These are phyloP conservation scores for Erythrocercus mccallii DNA, from an alignment of 2,113 vertebrate species.

Conservation along the genomic window DNA sequence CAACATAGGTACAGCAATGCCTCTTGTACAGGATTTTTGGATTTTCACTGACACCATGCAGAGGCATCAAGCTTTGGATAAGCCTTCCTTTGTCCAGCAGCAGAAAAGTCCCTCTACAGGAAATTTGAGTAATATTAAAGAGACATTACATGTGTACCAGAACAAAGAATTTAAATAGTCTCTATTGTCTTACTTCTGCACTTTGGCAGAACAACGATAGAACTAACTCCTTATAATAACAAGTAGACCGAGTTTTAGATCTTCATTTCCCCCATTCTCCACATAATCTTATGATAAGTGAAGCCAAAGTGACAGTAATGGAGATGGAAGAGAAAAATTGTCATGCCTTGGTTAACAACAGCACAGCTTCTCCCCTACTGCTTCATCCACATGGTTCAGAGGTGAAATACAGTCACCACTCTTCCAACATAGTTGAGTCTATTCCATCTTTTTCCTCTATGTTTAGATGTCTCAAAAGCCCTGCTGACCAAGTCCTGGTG, in stretches of 20 bases:
- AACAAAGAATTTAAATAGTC: background rate
- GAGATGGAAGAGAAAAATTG: background rate
- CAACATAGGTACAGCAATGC: background rate
- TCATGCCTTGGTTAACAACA: background rate
- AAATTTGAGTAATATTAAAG: background rate
- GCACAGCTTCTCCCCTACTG: background rate
- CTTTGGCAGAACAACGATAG: background rate
- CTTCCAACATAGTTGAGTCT: background rate
- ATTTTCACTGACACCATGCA: background rate
- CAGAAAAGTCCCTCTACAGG: background rate
- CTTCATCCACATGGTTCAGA: background rate
- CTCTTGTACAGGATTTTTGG: background rate
- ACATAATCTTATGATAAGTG: background rate
- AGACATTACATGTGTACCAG: fast-evolving
- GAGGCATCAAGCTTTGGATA: background rate
- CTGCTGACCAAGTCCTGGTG: background rate
- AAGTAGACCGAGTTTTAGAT: background rate
- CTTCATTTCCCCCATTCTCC: background rate
- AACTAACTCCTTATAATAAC: background rate
- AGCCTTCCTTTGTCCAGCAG: background rate
- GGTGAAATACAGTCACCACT: background rate
- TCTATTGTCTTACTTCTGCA: background rate
- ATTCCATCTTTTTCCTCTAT: background rate
- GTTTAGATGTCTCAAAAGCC: background rate
- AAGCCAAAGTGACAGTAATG: background rate